Percentiles rank a stretch among this genome's conserved stretches.
Evolutionary conservation across 2,797 vertebrate genomes (phyloP).

Genomic region (Coilia nasus): DNA sequence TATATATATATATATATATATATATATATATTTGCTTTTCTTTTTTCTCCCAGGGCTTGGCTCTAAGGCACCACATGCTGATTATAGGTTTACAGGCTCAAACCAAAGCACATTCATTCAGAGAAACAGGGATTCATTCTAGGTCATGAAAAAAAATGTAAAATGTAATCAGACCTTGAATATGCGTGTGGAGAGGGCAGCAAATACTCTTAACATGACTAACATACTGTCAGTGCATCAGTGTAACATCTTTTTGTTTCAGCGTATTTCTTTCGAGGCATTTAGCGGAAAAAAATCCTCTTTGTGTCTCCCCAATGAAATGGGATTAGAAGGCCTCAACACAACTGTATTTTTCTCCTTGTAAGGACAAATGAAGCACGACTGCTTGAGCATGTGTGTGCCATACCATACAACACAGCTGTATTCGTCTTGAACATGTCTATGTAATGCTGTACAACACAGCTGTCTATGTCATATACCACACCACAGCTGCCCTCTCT

Average conservation of each 20-base stretch:
- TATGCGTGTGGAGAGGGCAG: not conserved
- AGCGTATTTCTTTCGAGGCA: slow-evolving; percentile 9
- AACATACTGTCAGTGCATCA: slow-evolving; percentile 18
- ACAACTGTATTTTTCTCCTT: not conserved
- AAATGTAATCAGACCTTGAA: slow-evolving; percentile 8
- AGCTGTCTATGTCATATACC: no score
- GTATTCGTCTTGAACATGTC: no score
- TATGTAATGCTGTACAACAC: no score
- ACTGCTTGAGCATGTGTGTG: not conserved
- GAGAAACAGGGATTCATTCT: slow-evolving; percentile 18
- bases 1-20: no score
- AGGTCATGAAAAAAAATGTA: not conserved
- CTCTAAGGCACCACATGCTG: not conserved
- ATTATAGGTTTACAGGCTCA: slow-evolving; percentile 7
- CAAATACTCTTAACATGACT: slow-evolving; percentile 1
- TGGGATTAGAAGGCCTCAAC: not conserved
- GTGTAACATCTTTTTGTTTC: slow-evolving; percentile 12
- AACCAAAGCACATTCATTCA: not conserved
- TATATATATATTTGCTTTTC: not conserved
- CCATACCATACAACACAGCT: not conserved
- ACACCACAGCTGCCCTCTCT: no score
- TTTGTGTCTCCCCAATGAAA: slow-evolving; percentile 2
- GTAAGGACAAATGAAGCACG: not conserved
- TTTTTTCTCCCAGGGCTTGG: not conserved
- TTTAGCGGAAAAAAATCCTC: slow-evolving; percentile 12